Evolutionary conservation across 1,140 invertebrate genomes (phyloP).

Genomic region (Neocloeon triangulifer): DNA sequence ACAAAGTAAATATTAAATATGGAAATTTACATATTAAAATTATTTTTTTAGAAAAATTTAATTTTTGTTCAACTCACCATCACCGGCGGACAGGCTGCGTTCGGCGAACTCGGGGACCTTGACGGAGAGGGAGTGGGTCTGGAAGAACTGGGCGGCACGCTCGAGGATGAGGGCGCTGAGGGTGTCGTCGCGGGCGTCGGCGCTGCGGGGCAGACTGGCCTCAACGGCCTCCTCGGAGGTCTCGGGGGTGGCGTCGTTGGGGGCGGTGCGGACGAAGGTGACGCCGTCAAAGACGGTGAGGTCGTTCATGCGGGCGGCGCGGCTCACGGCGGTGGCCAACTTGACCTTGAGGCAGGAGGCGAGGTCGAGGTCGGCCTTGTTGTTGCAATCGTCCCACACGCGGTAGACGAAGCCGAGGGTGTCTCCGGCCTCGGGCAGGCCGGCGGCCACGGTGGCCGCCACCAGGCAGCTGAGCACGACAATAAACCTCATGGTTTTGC

Average conservation of each 20-base stretch:
- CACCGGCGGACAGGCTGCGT: conserved; percentile 43
- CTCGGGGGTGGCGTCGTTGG: background rate
- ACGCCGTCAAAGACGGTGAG: conserved; percentile 30
- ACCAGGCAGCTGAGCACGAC: background rate
- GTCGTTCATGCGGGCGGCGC: conserved; percentile 30
- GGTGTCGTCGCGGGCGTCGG: conserved; percentile 42
- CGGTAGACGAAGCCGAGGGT: conserved; percentile 27
- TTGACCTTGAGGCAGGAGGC: conserved; percentile 54
- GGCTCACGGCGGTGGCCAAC: conserved; percentile 38
- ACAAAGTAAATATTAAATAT: too few species aligned
- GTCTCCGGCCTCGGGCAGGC: conserved; percentile 26
- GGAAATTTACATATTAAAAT: too few species aligned
- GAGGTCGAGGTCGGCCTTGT: conserved; percentile 28
- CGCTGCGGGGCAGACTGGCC: conserved; percentile 29
- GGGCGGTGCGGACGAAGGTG: conserved; percentile 22
- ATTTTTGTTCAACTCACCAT: conserved; percentile 28
- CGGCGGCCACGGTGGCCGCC: too few species aligned
- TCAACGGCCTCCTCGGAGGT: conserved; percentile 2
- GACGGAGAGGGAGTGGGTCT: conserved; percentile 53
- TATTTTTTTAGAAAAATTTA: background rate
- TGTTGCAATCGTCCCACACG: conserved; percentile 51
- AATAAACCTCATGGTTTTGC: too few species aligned
- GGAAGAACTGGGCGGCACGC: conserved; percentile 44
- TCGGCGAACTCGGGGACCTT: conserved; percentile 44
- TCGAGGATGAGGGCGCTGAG: conserved; percentile 52